Evolutionary conservation across 2,888 invertebrate species (phyloP).

Genomic region (Torymus auratus): DNA sequence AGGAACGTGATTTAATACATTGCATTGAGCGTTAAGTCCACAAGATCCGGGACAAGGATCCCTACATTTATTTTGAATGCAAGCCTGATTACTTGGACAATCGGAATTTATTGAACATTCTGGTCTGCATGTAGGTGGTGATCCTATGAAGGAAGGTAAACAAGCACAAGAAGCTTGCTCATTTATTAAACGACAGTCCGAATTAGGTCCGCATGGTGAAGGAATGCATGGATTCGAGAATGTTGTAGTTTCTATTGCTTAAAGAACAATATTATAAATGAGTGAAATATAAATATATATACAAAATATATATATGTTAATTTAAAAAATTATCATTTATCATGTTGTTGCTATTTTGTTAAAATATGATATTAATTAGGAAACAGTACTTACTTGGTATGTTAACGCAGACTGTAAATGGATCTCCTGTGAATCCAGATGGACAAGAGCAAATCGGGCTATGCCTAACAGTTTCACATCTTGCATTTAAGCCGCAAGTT

Average conservation of each 20-base stretch:
- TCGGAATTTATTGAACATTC: conserved; percentile 81
- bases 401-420: conserved; percentile 80
- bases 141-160: conserved; percentile 79
- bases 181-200: conserved; percentile 79
- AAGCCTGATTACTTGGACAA: conserved; percentile 79
- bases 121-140: conserved; percentile 80
- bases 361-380: not conserved
- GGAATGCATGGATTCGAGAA: conserved; percentile 78
- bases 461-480: conserved; percentile 88
- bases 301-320: not conserved
- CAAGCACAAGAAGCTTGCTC: conserved; percentile 80
- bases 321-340: not conserved
- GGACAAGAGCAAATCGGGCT: conserved; percentile 89
- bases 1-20: conserved; percentile 80
- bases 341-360: not conserved
- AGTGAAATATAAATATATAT: no score
- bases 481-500: conserved; percentile 87
- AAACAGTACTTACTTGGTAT: conserved; percentile 77
- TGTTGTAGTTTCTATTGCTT: not conserved
- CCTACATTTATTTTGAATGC: conserved; percentile 80
- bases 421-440: conserved; percentile 86
- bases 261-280: not conserved
- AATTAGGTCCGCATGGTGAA: conserved; percentile 79
- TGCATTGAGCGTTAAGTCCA: conserved; percentile 79
- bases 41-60: conserved; percentile 81